These are phyloP conservation scores for Alviniconcha strummeri DNA, from an alignment of 2,888 invertebrate species.

Conservation along the genomic window DNA sequence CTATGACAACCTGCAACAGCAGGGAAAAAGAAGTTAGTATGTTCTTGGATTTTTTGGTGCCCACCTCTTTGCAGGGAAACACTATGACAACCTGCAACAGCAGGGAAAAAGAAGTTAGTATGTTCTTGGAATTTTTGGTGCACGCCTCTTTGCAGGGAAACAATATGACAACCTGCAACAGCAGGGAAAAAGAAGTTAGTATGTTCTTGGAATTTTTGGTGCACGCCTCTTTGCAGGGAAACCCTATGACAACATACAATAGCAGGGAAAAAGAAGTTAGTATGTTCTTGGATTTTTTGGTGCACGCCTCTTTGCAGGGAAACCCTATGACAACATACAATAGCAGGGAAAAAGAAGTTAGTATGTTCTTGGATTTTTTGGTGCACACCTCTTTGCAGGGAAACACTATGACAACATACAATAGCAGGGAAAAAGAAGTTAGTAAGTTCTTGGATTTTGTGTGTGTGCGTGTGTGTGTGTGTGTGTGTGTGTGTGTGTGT, in stretches of 20 bases:
- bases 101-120: background rate
- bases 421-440: too few relatives aligned
- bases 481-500: too few relatives aligned
- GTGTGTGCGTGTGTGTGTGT: too few relatives aligned
- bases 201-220: constrained; percentile 30
- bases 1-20: constrained; percentile 80
- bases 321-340: constrained; percentile 85
- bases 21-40: too few relatives aligned
- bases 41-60: constrained; percentile 35
- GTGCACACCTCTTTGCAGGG: constrained; percentile 79
- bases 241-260: constrained; percentile 83
- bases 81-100: constrained; percentile 82
- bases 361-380: background rate
- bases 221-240: constrained; percentile 81
- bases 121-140: background rate
- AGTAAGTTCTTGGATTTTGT: too few relatives aligned
- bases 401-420: constrained; percentile 85
- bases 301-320: constrained; percentile 80
- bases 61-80: constrained; percentile 82
- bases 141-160: too few relatives aligned
- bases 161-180: background rate
- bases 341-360: background rate
- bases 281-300: constrained; percentile 17
- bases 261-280: too few relatives aligned
- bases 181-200: too few relatives aligned